phyloP scores from a whole-genome alignment of 2,113 vertebrate species.

The Vulpes vulpes region DNA sequence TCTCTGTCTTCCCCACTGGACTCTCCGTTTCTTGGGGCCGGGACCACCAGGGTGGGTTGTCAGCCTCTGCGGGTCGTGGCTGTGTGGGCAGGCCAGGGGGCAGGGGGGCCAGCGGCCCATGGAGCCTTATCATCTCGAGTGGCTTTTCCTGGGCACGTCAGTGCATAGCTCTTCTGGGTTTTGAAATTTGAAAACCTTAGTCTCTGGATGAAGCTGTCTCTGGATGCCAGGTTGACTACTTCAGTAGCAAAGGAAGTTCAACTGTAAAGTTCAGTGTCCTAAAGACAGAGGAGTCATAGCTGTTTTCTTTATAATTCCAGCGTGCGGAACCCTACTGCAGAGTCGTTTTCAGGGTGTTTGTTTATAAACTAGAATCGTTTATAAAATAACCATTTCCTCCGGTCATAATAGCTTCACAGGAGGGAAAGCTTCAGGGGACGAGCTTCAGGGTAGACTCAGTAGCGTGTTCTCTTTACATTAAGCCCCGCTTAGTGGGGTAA shows the following conservation, averaged over 20 bases:
- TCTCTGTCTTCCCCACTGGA: fast-evolving
- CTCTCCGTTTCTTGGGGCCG: fast-evolving
- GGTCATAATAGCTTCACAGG: background rate
- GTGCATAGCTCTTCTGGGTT: too few relatives aligned
- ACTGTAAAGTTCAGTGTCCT: background rate
- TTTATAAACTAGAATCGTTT: background rate
- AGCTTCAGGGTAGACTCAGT: fast-evolving
- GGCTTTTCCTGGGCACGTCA: background rate
- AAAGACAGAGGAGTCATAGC: background rate
- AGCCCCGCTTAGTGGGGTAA: background rate
- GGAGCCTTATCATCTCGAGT: background rate
- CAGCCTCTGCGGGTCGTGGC: background rate
- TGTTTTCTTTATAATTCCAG: background rate
- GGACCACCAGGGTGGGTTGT: background rate
- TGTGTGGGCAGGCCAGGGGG: background rate
- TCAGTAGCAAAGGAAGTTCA: background rate
- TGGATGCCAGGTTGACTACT: background rate
- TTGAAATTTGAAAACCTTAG: background rate
- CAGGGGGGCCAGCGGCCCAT: too few relatives aligned
- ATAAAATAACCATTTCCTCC: background rate
- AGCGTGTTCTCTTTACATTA: background rate
- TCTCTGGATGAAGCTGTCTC: background rate
- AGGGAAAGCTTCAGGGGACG: background rate
- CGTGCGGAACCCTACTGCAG: background rate
- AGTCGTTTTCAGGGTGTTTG: background rate